Evolutionary conservation across 2,113 vertebrate genomes (phyloP), one percentile per base, ranked within the genome.

Genomic region (Hypocryptadius cinnamomeus): DNA sequence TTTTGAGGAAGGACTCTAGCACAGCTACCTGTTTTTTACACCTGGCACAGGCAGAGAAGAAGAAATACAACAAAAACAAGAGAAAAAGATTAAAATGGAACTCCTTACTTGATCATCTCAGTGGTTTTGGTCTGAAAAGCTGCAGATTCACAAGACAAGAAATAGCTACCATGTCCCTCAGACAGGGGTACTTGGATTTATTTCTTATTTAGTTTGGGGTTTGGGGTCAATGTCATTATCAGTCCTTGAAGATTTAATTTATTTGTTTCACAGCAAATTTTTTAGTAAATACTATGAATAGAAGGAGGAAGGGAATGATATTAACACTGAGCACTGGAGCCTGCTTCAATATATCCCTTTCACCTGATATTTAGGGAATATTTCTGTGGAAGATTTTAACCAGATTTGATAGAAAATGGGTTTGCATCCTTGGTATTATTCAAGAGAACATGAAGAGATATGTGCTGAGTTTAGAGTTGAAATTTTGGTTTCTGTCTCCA

Each of bases 21-120:
- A 37, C 6, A 47, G 6, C 6, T 74, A 11, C 28, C 13, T 33
- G 6, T 22, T 23, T 85, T 85, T 86, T 60, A 6, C 22, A 40
- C 21, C n/a, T 84, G n/a, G 14, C 33, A 13, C 16, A 30, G 15
- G 24, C 6, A 56, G 10, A 78, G 31, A 57, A 37, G 30, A 54
- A 24, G 45, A 78, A 66, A 73, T n/a, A 37, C 16, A 57, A 65
- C 12, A 47, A 76, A 79, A 85, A 59, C 2, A 33, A 47, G 37
- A 83, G 37, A 20, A 65, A 79, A 64, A 13, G 3, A 47, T 27
- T 23, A 48, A 66, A 82, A 25, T 21, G 2, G 17, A 59, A 3
- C 17, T 65, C 6, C 2, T 7, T 72, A 2, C 21, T 51, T 77
- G 15, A n/a, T 10, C 6, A 37, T 0, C 8, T 57, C 11, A 7